These are phyloP conservation scores for Drosophila sproati DNA, from an alignment of 1,140 invertebrate species.

Conservation along the genomic window DNA sequence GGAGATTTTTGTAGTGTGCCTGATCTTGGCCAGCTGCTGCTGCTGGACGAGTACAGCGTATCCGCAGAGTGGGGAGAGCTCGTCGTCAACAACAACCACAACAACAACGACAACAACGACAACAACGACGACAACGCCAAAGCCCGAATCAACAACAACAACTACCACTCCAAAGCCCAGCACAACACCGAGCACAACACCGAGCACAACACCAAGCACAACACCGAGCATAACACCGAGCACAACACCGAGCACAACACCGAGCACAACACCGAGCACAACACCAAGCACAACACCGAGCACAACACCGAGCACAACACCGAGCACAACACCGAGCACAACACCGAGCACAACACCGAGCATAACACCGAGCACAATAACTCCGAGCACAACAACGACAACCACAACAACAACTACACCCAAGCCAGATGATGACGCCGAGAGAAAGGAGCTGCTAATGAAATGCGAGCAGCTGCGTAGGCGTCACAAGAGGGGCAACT, in stretches of 20 bases:
- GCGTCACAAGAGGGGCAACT: constrained; percentile 59
- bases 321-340: constrained; percentile 25
- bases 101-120: constrained; percentile 3
- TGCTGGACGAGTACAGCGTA: constrained; percentile 24
- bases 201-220: constrained; percentile 30
- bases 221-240: constrained; percentile 11
- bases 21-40: constrained; percentile 54
- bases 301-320: neutral
- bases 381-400: constrained; percentile 10
- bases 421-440: constrained; percentile 43
- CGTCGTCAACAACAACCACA: constrained; percentile 6
- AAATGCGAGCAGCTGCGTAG: constrained; percentile 59
- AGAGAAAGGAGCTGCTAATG: constrained; percentile 38
- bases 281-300: constrained; percentile 14
- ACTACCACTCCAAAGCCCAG: neutral
- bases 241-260: neutral
- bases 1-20: constrained; percentile 30
- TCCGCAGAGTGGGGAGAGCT: constrained; percentile 41
- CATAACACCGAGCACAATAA: constrained; percentile 12
- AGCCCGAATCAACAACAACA: neutral
- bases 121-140: neutral
- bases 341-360: constrained; percentile 20
- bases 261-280: constrained; percentile 34
- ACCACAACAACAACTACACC: constrained; percentile 37
- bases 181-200: constrained; percentile 11